phyloP scores from a whole-genome alignment of 2,888 invertebrate genomes.

The Rhopalosiphum nymphaeae region DNA sequence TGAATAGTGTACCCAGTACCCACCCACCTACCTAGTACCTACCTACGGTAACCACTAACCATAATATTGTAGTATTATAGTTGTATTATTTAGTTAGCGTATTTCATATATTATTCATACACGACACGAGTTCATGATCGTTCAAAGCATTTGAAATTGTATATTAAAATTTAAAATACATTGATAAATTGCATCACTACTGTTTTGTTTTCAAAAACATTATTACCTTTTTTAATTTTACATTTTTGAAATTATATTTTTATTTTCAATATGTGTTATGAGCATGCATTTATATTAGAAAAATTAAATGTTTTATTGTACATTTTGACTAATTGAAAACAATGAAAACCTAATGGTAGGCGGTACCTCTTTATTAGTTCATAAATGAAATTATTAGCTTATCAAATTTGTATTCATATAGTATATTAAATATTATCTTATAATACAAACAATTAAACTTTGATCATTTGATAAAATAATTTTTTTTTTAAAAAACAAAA shows the following conservation, averaged over 20 bases:
- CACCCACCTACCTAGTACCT: background rate
- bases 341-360: background rate
- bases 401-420: background rate
- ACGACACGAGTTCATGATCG: background rate
- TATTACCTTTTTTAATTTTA: background rate
- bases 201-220: background rate
- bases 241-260: background rate
- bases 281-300: background rate
- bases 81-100: background rate
- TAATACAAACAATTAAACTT: background rate
- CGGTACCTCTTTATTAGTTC: background rate
- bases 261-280: background rate
- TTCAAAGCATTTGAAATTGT: background rate
- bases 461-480: background rate
- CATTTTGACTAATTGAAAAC: background rate
- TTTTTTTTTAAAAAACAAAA: background rate
- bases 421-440: background rate
- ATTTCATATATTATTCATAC: slow-evolving; percentile 8
- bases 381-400: background rate
- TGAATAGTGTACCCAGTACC: background rate
- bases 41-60: background rate
- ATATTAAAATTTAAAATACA: background rate
- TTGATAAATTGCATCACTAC: background rate
- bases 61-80: background rate
- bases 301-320: background rate